These are phyloP conservation scores for Oceanites oceanicus DNA, from an alignment of 2,113 vertebrate species.

Conservation along the genomic window DNA sequence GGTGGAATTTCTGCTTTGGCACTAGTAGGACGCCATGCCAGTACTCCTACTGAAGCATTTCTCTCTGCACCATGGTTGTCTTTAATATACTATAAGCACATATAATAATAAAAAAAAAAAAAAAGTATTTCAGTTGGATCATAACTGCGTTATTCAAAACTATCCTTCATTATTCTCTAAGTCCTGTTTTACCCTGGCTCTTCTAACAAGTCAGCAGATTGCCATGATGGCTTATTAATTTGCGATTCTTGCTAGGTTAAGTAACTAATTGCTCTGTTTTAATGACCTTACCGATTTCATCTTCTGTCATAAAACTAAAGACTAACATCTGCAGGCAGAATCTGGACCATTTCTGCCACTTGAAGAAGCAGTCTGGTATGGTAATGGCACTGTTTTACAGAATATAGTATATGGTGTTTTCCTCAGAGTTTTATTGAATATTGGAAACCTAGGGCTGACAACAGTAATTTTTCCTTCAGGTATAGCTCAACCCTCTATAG, in stretches of 20 bases:
- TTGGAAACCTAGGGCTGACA: neutral
- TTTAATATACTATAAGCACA: conserved; percentile 61
- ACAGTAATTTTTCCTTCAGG: neutral
- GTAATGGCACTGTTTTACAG: neutral
- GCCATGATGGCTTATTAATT: neutral
- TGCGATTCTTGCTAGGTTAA: neutral
- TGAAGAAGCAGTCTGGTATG: neutral
- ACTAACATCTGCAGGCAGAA: neutral
- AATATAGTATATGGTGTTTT: neutral
- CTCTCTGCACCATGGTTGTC: conserved; percentile 14
- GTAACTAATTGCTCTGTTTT: neutral
- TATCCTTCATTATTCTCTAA: neutral
- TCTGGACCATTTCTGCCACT: neutral
- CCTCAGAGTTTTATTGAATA: neutral
- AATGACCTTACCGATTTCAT: neutral
- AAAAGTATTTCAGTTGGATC: neutral
- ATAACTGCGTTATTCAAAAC: neutral
- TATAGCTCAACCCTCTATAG: neutral
- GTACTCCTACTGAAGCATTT: neutral
- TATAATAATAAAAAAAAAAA: neutral
- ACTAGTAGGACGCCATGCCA: conserved; percentile 60
- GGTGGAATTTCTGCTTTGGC: conserved; percentile 62
- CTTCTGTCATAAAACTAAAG: neutral
- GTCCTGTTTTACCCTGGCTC: neutral
- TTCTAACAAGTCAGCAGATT: neutral